phyloP scores from a whole-genome alignment of 2,888 invertebrate genomes.

The Reticulitermes lucifugus region DNA sequence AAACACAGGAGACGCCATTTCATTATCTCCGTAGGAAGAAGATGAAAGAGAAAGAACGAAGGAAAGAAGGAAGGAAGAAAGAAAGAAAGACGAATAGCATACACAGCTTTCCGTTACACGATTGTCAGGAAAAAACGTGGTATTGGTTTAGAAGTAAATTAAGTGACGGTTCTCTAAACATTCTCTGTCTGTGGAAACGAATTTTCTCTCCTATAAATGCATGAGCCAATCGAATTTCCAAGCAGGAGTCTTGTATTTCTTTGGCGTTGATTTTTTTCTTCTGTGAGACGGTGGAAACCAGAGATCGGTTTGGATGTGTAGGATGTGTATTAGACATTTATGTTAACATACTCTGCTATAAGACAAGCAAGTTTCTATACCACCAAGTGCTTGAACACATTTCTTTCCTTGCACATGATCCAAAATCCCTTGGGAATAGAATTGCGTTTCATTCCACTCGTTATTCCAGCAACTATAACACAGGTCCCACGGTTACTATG shows the following conservation, averaged over 20 bases:
- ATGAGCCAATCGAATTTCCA: slow-evolving; percentile 27
- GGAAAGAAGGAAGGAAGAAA: too few species aligned
- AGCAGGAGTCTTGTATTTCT: not conserved
- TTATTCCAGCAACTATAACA: not conserved
- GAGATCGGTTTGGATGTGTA: not conserved
- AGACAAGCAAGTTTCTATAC: not conserved
- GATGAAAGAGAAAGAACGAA: not conserved
- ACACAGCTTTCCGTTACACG: not conserved
- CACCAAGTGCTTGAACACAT: not conserved
- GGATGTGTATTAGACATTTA: slow-evolving; percentile 1
- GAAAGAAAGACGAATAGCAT: not conserved
- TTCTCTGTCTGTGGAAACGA: not conserved
- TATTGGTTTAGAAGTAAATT: slow-evolving; percentile 6
- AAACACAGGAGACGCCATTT: too few species aligned
- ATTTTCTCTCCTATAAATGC: slow-evolving; percentile 22
- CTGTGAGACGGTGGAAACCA: not conserved
- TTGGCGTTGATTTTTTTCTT: not conserved
- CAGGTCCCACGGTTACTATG: too few species aligned
- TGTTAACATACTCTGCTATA: not conserved
- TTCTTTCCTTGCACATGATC: not conserved
- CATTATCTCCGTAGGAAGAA: not conserved
- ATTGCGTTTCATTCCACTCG: not conserved
- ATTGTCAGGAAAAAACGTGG: not conserved
- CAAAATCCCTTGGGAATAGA: not conserved
- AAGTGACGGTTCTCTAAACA: not conserved